Conservation (phyloP, 2,888 invertebrate genomes). For the Norana najaformis region DNA sequence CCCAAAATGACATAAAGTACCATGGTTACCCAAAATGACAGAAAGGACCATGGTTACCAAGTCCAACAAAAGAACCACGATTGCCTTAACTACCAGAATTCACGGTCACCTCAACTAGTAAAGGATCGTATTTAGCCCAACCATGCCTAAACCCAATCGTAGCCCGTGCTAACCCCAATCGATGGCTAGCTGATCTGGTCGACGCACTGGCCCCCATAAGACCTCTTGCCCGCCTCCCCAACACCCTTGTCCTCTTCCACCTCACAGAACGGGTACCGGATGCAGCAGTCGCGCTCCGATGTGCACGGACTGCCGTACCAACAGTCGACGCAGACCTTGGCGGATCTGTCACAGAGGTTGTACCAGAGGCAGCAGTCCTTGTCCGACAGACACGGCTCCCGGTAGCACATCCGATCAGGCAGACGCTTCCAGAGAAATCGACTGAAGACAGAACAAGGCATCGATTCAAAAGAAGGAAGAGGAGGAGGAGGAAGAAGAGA, state of each 20-base stretch:
- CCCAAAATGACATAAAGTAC: background rate
- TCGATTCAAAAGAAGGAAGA: background rate
- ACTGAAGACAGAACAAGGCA: conserved; percentile 36
- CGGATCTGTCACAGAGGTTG: conserved; percentile 54
- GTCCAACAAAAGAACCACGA: background rate
- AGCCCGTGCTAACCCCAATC: background rate
- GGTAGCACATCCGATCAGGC: conserved; percentile 50
- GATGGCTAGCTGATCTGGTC: background rate
- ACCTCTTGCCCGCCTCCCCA: background rate
- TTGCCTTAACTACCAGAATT: background rate
- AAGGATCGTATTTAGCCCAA: background rate
- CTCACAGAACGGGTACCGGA: conserved; percentile 51
- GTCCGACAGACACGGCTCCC: conserved; percentile 50
- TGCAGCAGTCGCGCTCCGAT: conserved; percentile 53
- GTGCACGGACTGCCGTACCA: conserved; percentile 57
- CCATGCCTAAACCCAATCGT: background rate
- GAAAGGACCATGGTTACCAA: too few relatives aligned
- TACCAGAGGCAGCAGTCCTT: conserved; percentile 54
- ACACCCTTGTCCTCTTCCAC: background rate
- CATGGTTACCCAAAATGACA: background rate
- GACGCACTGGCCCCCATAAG: background rate
- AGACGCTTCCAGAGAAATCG: conserved; percentile 53
- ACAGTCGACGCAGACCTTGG: conserved; percentile 55
- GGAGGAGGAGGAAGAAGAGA: background rate
- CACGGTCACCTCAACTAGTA: too few relatives aligned